These are phyloP conservation scores for Yponomeuta evonymella DNA, from an alignment of 2,888 invertebrate genomes.

Conservation along the genomic window DNA sequence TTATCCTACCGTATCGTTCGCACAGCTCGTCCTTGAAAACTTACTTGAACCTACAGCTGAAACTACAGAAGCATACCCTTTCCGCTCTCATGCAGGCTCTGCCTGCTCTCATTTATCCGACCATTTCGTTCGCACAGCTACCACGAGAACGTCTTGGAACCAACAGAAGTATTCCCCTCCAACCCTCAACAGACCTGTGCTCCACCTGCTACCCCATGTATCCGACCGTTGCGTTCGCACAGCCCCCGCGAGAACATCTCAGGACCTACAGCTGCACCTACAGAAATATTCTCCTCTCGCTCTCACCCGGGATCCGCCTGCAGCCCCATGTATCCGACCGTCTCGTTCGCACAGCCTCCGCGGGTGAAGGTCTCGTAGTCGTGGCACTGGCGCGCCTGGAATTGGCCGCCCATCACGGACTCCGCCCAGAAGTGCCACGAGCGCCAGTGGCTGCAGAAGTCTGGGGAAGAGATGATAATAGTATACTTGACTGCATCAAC, in stretches of 20 bases:
- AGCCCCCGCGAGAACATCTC: slow-evolving; percentile 40
- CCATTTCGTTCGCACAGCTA: no score
- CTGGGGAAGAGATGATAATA: slow-evolving; percentile 32
- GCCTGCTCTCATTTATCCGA: no score
- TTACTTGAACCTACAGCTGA: no score
- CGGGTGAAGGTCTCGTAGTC: slow-evolving; percentile 59
- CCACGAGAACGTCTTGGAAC: no score
- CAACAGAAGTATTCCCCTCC: no score
- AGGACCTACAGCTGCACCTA: no score
- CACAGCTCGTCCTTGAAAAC: slow-evolving; percentile 33
- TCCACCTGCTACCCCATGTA: slow-evolving; percentile 49
- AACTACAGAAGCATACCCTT: no score
- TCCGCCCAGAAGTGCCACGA: slow-evolving; percentile 68
- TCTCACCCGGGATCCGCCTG: slow-evolving; percentile 38
- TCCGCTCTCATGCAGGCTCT: no score
- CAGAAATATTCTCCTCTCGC: background rate
- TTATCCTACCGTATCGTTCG: slow-evolving; percentile 31
- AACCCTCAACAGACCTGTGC: slow-evolving; percentile 31
- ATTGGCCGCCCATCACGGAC: slow-evolving; percentile 48
- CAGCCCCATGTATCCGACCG: slow-evolving; percentile 48
- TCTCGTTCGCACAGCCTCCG: slow-evolving; percentile 46
- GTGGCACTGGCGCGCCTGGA: slow-evolving; percentile 45
- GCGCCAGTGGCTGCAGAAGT: slow-evolving; percentile 70
- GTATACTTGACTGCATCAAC: background rate
- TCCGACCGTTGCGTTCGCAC: slow-evolving; percentile 37